phyloP scores from a whole-genome alignment of 2,113 vertebrate species.

The Cynocephalus volans region DNA sequence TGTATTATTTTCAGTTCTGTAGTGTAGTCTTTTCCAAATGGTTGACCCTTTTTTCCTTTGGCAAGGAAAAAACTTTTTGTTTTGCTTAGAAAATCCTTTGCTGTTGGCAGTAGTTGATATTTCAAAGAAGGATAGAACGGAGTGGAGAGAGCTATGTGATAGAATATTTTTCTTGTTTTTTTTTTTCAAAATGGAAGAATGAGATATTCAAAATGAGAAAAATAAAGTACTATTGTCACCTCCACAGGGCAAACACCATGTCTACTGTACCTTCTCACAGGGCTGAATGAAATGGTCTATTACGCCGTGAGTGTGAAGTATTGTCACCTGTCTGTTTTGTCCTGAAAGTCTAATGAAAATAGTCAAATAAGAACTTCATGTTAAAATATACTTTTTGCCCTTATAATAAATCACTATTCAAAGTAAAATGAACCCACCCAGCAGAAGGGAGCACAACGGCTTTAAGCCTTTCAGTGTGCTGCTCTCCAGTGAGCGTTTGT shows the following conservation, averaged over 20 bases:
- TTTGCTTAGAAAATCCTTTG: conserved; percentile 12
- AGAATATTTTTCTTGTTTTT: not conserved
- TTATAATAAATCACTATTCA: not conserved
- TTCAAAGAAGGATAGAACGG: conserved; percentile 24
- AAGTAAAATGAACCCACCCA: not conserved
- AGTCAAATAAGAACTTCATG: conserved; percentile 23
- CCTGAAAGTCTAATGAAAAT: conserved; percentile 51
- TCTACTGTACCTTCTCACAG: not conserved
- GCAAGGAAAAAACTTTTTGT: not conserved
- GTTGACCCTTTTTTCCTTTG: not conserved
- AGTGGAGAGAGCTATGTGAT: not conserved
- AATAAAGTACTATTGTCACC: not conserved
- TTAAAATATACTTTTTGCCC: not conserved
- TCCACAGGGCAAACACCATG: not conserved
- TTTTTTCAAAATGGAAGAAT: not conserved
- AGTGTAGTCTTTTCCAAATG: not conserved
- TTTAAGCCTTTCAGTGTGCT: not conserved
- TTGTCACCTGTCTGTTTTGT: not conserved
- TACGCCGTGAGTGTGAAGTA: not conserved
- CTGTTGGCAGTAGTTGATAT: not conserved
- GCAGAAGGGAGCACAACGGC: not conserved
- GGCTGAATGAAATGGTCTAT: not conserved
- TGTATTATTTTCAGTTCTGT: not conserved
- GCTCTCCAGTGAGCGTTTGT: conserved; percentile 31
- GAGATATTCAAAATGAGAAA: conserved; percentile 25